Base-by-base conservation (phyloP, 2,113 vertebrate species). In the Ascaphus truei region DNA sequence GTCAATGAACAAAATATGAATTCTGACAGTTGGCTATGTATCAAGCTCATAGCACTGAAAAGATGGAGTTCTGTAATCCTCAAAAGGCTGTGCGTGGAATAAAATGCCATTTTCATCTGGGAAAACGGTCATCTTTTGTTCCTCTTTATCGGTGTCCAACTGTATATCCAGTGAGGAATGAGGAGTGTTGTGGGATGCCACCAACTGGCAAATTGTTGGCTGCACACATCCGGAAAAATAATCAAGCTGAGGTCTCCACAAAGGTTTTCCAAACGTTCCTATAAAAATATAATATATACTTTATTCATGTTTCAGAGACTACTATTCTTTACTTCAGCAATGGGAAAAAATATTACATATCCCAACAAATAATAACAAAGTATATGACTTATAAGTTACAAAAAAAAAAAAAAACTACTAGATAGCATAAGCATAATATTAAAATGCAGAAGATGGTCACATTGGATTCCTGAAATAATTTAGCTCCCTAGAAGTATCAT, bases 241-340 rank as follows among this genome's bases (percentile, higher is more conserved):
- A 9, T 94, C 93, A 68, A 85, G 80, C 29, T 84, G 89, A 37
- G 92, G 83, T 74, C 84, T 93, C 93, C 93, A 94, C 37, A 92
- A 83, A 65, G 92, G 81, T 73, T 99, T 99, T 58, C 95, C 96
- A 84, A 99, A 99, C 2, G 96, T 98, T 57, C 95, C 96, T 98
- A 77, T 25, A 79, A 79, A 50, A 34, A 15, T 39, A 3, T 13
- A 39, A 39, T 3, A 39, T 39, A 13, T 13, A 13, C 3, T 6
- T 13, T 39, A 15, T 39, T n/a, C n/a, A n/a, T n/a, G n/a, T n/a
- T n/a, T n/a, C n/a, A n/a, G n/a, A n/a, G n/a, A n/a, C n/a, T n/a
- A n/a, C n/a, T n/a, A n/a, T n/a, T n/a, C n/a, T n/a, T n/a, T n/a
- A n/a, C n/a, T n/a, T n/a, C n/a, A n/a, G n/a, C n/a, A n/a, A n/a